Evolutionary conservation across 2,797 vertebrate species (phyloP), one percentile per base, ranked within the genome.

Genomic region (Scleropages formosus): DNA sequence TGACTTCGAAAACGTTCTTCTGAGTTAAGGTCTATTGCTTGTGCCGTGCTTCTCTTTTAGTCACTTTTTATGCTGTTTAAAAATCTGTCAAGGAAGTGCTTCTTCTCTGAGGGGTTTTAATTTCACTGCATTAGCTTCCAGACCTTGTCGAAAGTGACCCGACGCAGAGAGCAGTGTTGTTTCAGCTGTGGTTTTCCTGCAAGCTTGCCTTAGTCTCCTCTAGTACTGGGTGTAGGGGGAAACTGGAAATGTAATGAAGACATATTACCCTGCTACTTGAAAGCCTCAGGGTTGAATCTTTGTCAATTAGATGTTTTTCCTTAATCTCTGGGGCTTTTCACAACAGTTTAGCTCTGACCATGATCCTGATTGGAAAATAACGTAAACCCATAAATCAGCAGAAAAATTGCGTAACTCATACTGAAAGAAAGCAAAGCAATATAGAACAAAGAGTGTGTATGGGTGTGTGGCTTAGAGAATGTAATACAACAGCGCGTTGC

Each of bases 111-210:
- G 62, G 22, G 15, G 26, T 15, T 10, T 68, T 59, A 31, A 59
- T 49, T 75, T 49, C 24, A 47, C 67, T 51, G 22, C 3, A 3
- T 60, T 70, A 70, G 51, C 53, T 56, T 61, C 26, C 15, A 71
- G 31, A 66, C 8, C 51, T 26, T 16, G 9, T 67, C 61, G 65
- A 68, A 74, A 31, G 15, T 75, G 39, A 26, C 65, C 74, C 56
- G 68, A 51, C 61, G 31, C 39, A 39, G 31, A 39, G 31, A 39
- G 31, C 6, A 6, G 39, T 75, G 60, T 61, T 69, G 53, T 75
- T 49, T 44, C 15, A 59, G 65, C 74, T 67, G 64, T 60, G 51
- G 66, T 53, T 71, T 67, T 56, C 44, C 39, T 61, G 74, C 1
- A 11, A 67, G 31, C 22, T 16, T 31, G 3, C 44, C 49, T 70